Conservation (phyloP, 2,888 invertebrate genomes). For the Phengaris arion region DNA sequence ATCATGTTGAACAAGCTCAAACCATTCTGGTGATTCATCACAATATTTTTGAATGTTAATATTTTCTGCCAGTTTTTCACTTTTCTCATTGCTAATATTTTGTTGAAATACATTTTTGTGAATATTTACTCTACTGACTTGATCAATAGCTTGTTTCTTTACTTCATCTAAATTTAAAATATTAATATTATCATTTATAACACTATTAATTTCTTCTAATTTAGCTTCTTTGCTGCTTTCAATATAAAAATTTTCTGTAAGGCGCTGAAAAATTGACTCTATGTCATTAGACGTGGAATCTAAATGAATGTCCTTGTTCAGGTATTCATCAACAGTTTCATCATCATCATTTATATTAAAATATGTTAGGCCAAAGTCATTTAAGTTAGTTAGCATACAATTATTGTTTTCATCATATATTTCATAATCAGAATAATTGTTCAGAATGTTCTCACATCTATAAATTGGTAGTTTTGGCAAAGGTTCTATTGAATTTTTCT, state of each 20-base stretch:
- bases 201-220: background rate
- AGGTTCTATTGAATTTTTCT: background rate
- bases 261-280: background rate
- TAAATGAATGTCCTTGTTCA: background rate
- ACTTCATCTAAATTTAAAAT: slow-evolving; percentile 5
- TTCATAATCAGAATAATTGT: background rate
- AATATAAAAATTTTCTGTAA: background rate
- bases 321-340: background rate
- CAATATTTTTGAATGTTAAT: background rate
- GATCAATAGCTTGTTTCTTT: background rate
- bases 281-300: background rate
- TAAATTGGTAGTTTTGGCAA: background rate
- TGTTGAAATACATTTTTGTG: background rate
- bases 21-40: background rate
- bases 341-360: background rate
- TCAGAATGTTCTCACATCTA: background rate
- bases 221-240: background rate
- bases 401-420: slow-evolving; percentile 18
- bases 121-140: background rate
- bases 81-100: background rate
- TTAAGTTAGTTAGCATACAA: slow-evolving; percentile 12
- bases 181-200: background rate
- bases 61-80: background rate
- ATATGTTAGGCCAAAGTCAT: slow-evolving; percentile 12
- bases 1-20: background rate